phyloP scores from a whole-genome alignment of 2,797 vertebrate species.

The Rhabdophis nuchalis region DNA sequence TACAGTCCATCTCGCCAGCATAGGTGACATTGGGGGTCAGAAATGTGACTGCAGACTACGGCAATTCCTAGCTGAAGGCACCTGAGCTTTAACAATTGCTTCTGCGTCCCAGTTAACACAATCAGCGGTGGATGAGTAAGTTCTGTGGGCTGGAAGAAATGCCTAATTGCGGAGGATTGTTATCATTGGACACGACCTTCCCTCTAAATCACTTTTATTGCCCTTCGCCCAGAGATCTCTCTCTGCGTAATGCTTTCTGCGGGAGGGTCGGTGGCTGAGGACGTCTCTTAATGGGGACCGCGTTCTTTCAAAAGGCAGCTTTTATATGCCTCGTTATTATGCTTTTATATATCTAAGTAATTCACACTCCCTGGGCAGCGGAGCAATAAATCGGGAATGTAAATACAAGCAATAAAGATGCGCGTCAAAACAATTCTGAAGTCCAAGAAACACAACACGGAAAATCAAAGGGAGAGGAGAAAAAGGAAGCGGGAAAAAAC shows the following conservation, averaged over 20 bases:
- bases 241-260: background rate
- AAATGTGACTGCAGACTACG: background rate
- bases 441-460: background rate
- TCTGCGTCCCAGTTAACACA: background rate
- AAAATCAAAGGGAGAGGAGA: background rate
- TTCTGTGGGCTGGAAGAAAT: background rate
- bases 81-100: background rate
- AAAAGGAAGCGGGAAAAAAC: background rate
- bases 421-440: background rate
- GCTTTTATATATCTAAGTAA: background rate
- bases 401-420: background rate
- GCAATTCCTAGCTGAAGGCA: background rate
- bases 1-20: background rate
- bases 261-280: background rate
- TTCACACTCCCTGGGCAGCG: background rate
- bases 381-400: background rate
- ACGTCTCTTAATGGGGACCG: background rate
- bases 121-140: background rate
- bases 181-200: constrained; percentile 16
- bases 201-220: background rate
- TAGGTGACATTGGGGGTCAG: background rate
- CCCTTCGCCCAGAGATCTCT: background rate
- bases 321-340: background rate
- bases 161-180: background rate
- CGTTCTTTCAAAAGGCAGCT: background rate